These are phyloP conservation scores for Electrona antarctica DNA, from an alignment of 2,113 vertebrate genomes.

Conservation along the genomic window DNA sequence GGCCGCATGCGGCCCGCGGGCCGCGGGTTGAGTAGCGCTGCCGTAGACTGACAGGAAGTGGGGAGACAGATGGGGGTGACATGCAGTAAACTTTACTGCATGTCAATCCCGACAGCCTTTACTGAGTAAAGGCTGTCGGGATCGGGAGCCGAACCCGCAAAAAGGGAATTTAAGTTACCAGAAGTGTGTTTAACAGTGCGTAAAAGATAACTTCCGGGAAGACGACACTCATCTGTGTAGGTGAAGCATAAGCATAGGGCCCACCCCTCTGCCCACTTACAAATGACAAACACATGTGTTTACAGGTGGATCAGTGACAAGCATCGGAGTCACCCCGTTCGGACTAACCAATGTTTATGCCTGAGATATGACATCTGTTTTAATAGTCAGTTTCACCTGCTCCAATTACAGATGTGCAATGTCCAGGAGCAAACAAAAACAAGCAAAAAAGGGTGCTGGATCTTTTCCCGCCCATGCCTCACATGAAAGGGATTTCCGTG, in stretches of 20 bases:
- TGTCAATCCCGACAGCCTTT: too few relatives aligned
- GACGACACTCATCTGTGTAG: conserved; percentile 17
- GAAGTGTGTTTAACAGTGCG: conserved; percentile 5
- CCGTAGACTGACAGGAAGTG: background rate
- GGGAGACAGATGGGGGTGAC: too few relatives aligned
- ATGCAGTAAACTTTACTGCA: too few relatives aligned
- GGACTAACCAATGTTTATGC: conserved; percentile 59
- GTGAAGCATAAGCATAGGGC: conserved; percentile 24
- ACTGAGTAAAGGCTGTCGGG: too few relatives aligned
- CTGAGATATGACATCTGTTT: conserved; percentile 37
- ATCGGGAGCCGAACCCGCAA: too few relatives aligned
- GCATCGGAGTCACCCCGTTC: conserved; percentile 39
- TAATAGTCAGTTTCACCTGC: conserved; percentile 63
- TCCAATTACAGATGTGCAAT: conserved; percentile 27
- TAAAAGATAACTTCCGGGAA: conserved; percentile 58
- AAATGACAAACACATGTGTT: conserved; percentile 69
- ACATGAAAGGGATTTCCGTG: conserved; percentile 31
- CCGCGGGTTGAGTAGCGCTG: too few relatives aligned
- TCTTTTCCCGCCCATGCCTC: conserved; percentile 13
- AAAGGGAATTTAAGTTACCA: too few relatives aligned
- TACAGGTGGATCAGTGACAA: conserved; percentile 48
- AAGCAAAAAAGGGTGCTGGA: conserved; percentile 14
- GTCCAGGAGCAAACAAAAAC: conserved; percentile 40
- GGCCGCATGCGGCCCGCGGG: too few relatives aligned
- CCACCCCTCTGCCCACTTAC: conserved; percentile 29